These are phyloP conservation scores for Elegia similella DNA, from an alignment of 2,888 invertebrate genomes.

Conservation along the genomic window DNA sequence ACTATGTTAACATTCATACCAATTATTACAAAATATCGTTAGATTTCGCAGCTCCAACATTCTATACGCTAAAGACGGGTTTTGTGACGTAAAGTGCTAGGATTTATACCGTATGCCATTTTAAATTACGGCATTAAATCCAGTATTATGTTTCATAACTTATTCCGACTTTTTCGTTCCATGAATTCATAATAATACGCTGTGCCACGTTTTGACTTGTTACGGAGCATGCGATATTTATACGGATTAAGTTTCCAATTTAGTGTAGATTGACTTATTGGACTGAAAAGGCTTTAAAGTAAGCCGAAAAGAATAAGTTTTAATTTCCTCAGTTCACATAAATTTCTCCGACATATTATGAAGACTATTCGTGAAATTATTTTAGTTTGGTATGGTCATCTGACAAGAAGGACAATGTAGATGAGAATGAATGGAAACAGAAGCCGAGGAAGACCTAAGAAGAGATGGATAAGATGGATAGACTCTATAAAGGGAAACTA, in stretches of 20 bases:
- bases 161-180: constrained; percentile 5
- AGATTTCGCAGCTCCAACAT: constrained; percentile 16
- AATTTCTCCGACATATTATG: too few relatives aligned
- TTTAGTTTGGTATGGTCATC: too few relatives aligned
- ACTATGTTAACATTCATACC: constrained; percentile 23
- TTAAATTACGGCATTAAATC: constrained; percentile 8
- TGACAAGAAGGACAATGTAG: too few relatives aligned
- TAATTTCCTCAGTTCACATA: too few relatives aligned
- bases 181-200: constrained; percentile 7
- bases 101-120: constrained; percentile 9
- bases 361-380: too few relatives aligned
- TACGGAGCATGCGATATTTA: background rate
- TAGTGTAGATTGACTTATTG: too few relatives aligned
- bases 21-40: constrained; percentile 35
- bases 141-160: constrained; percentile 7
- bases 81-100: constrained; percentile 11
- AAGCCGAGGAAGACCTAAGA: too few relatives aligned
- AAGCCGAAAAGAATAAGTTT: too few relatives aligned
- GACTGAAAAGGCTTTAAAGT: too few relatives aligned
- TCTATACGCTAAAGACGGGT: constrained; percentile 8
- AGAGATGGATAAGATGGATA: too few relatives aligned
- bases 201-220: background rate
- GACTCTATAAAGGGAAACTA: too few relatives aligned
- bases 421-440: too few relatives aligned
- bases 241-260: background rate